Evolutionary conservation across 2,888 invertebrate species (phyloP).

Genomic region (Trichopoda pennipes): DNA sequence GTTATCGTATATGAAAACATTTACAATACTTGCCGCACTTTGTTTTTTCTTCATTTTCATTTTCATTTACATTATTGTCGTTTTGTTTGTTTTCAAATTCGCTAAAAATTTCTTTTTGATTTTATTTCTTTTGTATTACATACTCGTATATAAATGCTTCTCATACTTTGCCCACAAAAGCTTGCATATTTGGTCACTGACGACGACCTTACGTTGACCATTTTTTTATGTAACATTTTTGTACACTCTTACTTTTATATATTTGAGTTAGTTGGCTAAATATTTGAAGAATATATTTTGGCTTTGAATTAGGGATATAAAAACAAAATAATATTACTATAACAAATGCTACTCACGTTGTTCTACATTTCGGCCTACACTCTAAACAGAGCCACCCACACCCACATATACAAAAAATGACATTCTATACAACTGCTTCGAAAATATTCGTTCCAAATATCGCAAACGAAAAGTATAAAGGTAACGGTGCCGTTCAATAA

Average conservation of each 20-base stretch:
- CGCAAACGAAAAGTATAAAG: no score
- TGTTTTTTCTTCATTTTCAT: constrained; percentile 8
- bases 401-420: no score
- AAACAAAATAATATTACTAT: no score
- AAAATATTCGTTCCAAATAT: no score
- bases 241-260: neutral
- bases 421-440: no score
- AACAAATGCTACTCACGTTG: no score
- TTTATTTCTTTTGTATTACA: constrained; percentile 4
- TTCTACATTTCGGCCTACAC: no score
- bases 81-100: constrained; percentile 53
- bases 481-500: no score
- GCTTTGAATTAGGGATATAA: no score
- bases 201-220: neutral
- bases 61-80: constrained; percentile 26
- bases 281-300: neutral
- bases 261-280: neutral
- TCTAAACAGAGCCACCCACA: no score
- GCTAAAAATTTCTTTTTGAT: constrained; percentile 41
- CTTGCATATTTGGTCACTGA: neutral
- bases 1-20: constrained; percentile 42
- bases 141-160: neutral
- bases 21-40: neutral
- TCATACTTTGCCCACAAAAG: neutral
- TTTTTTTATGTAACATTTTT: neutral